These are phyloP conservation scores for Eremophila alpestris DNA, from an alignment of 2,797 vertebrate genomes.

Conservation along the genomic window DNA sequence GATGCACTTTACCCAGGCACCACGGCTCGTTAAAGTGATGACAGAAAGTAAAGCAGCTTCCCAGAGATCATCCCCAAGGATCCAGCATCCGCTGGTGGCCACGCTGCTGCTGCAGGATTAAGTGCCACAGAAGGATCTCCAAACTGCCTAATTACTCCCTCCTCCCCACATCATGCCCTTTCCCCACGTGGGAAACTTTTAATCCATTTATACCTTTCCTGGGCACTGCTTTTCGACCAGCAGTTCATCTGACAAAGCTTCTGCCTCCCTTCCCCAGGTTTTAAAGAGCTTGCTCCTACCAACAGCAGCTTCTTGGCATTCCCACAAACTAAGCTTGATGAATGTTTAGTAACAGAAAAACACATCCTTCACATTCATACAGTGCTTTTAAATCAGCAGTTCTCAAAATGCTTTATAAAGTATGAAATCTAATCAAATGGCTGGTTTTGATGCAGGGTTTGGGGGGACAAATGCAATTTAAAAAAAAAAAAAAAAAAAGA, in stretches of 20 bases:
- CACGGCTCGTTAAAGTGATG: neutral
- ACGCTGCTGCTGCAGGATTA: neutral
- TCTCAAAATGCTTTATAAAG: neutral
- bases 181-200: neutral
- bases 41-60: conserved; percentile 25
- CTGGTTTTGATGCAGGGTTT: neutral
- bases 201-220: conserved; percentile 12
- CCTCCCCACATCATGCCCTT: neutral
- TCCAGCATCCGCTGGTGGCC: neutral
- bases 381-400: neutral
- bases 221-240: neutral
- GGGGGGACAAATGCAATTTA: neutral
- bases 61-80: conserved; percentile 1
- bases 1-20: neutral
- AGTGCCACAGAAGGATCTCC: neutral
- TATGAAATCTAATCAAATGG: neutral
- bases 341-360: neutral
- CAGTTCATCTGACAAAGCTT: neutral
- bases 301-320: neutral
- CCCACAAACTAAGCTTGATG: neutral
- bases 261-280: neutral
- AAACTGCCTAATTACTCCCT: neutral
- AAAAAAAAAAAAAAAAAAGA: neutral
- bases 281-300: neutral
- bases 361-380: neutral